Conservation (phyloP, 2,797 vertebrate genomes). For the Sparus aurata region DNA sequence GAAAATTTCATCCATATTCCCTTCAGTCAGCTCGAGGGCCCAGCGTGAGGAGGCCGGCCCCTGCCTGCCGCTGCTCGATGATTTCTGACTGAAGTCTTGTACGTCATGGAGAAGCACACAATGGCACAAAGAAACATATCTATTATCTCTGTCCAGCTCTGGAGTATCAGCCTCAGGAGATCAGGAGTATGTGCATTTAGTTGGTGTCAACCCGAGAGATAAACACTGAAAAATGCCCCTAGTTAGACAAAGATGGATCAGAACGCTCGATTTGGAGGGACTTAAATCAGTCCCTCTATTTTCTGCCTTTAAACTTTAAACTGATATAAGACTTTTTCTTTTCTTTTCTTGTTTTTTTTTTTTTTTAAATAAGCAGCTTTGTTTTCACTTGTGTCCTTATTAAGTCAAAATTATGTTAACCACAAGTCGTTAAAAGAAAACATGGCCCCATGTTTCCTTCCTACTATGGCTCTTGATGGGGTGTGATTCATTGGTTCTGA, state of each 20-base stretch:
- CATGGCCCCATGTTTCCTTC: too few species aligned
- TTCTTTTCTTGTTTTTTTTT: too few species aligned
- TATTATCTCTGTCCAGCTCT: slow-evolving; percentile 31
- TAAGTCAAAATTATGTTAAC: too few species aligned
- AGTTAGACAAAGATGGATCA: neutral
- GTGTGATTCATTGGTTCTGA: too few species aligned
- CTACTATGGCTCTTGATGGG: too few species aligned
- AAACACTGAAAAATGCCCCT: neutral
- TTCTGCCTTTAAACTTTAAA: neutral
- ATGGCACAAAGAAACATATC: slow-evolving; percentile 47
- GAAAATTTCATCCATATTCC: slow-evolving; percentile 49
- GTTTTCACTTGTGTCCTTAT: neutral
- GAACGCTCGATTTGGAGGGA: neutral
- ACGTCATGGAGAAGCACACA: slow-evolving; percentile 20
- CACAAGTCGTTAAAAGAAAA: too few species aligned
- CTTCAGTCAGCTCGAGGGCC: slow-evolving; percentile 14
- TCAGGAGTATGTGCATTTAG: neutral
- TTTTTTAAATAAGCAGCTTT: neutral
- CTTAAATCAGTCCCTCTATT: neutral
- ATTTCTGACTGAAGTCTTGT: slow-evolving; percentile 33
- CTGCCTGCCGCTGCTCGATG: slow-evolving; percentile 26
- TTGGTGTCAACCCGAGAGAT: slow-evolving; percentile 18
- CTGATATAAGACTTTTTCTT: neutral
- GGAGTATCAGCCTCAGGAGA: slow-evolving; percentile 20
- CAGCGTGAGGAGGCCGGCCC: slow-evolving; percentile 19